Conservation (phyloP, 2,888 invertebrate species). For the Nephrotoma appendiculata region DNA sequence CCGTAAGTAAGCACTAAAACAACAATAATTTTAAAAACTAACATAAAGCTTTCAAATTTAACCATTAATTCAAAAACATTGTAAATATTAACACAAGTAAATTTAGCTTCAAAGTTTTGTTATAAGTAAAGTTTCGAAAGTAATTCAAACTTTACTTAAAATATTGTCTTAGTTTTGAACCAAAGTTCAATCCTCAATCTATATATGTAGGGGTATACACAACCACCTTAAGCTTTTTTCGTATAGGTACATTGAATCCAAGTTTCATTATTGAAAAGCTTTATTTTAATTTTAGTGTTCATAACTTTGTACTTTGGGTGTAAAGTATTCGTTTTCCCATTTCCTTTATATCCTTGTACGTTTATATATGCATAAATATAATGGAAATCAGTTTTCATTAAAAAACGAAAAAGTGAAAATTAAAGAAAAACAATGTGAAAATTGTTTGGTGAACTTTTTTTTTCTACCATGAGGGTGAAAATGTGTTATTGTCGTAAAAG, state of each 20-base stretch:
- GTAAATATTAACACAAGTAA: no score
- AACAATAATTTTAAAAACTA: no score
- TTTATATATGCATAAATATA: neutral
- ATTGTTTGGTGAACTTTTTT: neutral
- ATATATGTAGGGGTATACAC: neutral
- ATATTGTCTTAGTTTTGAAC: neutral
- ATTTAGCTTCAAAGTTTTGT: no score
- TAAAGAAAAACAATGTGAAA: neutral
- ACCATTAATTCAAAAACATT: no score
- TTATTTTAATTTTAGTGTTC: neutral
- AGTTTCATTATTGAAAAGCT: neutral
- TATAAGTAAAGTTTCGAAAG: neutral
- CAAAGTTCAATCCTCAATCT: neutral
- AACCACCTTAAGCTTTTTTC: neutral
- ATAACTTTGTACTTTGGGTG: neutral
- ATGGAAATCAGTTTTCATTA: neutral
- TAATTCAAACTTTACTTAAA: neutral
- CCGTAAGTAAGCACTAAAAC: no score
- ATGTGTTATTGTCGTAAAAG: neutral
- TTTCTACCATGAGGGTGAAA: neutral
- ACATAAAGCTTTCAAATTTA: no score
- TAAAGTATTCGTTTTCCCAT: neutral
- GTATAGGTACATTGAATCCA: neutral
- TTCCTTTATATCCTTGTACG: neutral
- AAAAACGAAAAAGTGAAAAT: neutral